Conservation (phyloP, 2,113 vertebrate species). For the Scalopus aquaticus region DNA sequence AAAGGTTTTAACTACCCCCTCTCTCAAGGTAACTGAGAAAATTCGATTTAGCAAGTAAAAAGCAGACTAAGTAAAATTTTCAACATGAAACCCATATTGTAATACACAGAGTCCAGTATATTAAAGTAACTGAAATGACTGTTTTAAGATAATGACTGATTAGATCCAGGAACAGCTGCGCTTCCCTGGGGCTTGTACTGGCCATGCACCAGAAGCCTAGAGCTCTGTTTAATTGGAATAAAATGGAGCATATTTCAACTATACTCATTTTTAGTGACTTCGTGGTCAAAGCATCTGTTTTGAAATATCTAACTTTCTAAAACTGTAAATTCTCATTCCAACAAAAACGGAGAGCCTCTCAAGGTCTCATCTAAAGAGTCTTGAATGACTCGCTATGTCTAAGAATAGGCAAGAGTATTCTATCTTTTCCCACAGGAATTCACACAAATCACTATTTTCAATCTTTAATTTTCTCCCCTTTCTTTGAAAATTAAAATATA, state of each 20-base stretch:
- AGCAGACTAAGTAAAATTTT: not conserved
- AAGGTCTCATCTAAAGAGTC: not conserved
- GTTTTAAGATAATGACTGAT: not conserved
- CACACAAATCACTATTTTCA: not conserved
- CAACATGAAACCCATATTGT: not conserved
- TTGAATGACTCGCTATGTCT: rapidly evolving
- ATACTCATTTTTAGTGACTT: not conserved
- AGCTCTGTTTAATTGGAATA: not conserved
- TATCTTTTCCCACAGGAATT: not conserved
- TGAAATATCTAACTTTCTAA: conserved; percentile 48
- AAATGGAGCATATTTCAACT: not conserved
- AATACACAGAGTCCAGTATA: not conserved
- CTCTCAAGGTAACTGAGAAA: not conserved
- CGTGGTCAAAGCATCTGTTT: conserved; percentile 5
- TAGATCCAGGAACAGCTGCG: not conserved
- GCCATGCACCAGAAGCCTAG: not conserved
- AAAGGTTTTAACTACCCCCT: not conserved
- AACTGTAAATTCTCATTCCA: conserved; percentile 15
- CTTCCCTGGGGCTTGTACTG: not conserved
- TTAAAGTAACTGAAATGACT: not conserved
- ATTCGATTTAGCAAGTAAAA: not conserved
- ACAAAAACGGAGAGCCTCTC: not conserved
- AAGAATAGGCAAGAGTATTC: not conserved
- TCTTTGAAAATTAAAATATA: not conserved
- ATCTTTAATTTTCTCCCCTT: not conserved